Evolutionary conservation across 2,888 invertebrate species (phyloP).

Genomic region (Euplagia quadripunctaria): DNA sequence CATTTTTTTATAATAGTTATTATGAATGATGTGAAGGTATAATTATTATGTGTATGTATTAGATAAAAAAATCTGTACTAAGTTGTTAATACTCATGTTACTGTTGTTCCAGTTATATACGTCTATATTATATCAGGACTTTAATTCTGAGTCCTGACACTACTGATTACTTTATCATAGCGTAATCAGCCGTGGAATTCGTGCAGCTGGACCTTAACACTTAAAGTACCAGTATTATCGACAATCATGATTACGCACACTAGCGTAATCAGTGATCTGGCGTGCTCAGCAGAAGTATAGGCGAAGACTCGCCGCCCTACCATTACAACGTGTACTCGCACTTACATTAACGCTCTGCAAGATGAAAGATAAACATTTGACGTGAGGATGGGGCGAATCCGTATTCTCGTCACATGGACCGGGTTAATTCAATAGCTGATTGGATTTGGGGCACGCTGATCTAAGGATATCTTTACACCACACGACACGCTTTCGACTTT

Average conservation of each 20-base stretch:
- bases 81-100: not conserved
- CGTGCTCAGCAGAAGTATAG: conserved; percentile 71
- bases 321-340: conserved; percentile 77
- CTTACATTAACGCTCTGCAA: conserved; percentile 81
- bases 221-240: conserved; percentile 36
- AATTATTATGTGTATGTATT: not conserved
- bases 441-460: conserved; percentile 85
- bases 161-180: not conserved
- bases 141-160: too few relatives aligned
- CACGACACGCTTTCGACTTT: conserved; percentile 54
- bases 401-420: conserved; percentile 86
- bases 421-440: conserved; percentile 87
- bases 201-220: conserved; percentile 25
- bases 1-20: too few relatives aligned
- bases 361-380: conserved; percentile 87
- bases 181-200: conserved; percentile 8
- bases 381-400: conserved; percentile 83
- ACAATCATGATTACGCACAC: conserved; percentile 21
- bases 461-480: conserved; percentile 71
- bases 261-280: conserved; percentile 56
- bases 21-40: not conserved
- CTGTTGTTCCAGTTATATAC: not conserved
- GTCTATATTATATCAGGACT: too few relatives aligned
- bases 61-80: too few relatives aligned
- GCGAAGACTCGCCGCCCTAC: conserved; percentile 57